Evolutionary conservation across 2,113 vertebrate species (phyloP).

Genomic region (Ceratotherium simum): DNA sequence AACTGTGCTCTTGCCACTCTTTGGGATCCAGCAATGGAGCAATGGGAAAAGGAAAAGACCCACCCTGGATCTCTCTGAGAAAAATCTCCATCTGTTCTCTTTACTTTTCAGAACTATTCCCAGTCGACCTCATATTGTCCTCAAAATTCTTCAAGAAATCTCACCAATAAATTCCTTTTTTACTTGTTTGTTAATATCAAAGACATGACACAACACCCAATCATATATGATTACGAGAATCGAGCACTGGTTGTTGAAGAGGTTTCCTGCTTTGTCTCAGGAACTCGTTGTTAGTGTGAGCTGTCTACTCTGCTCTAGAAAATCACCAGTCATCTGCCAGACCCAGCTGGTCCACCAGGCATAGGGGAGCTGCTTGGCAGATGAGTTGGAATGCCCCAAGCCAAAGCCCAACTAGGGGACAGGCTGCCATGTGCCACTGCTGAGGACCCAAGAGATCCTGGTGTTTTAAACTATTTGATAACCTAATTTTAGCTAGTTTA

Average conservation of each 20-base stretch:
- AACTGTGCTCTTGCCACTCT: neutral
- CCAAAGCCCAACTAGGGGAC: neutral
- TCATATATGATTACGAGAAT: neutral
- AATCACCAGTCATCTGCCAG: neutral
- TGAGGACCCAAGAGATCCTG: neutral
- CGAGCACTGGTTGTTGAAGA: accelerated
- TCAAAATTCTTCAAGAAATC: neutral
- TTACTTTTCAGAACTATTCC: neutral
- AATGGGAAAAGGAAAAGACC: neutral
- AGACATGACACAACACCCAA: neutral
- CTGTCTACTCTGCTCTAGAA: neutral
- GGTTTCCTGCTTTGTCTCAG: neutral
- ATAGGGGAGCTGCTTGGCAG: neutral
- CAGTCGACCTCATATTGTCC: neutral
- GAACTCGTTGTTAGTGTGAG: neutral
- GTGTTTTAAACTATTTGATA: neutral
- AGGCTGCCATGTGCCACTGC: neutral
- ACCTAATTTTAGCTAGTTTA: neutral
- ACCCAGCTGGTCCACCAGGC: neutral
- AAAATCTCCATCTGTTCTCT: neutral
- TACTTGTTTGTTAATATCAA: neutral
- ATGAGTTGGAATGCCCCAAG: neutral
- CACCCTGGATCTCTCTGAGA: neutral
- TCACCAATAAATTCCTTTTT: neutral
- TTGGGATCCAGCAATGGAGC: neutral